These are phyloP conservation scores for Chrysaora quinquecirrha DNA, from an alignment of 30 jellyfish, hydroid and myxozoan genomes.

Conservation along the genomic window DNA sequence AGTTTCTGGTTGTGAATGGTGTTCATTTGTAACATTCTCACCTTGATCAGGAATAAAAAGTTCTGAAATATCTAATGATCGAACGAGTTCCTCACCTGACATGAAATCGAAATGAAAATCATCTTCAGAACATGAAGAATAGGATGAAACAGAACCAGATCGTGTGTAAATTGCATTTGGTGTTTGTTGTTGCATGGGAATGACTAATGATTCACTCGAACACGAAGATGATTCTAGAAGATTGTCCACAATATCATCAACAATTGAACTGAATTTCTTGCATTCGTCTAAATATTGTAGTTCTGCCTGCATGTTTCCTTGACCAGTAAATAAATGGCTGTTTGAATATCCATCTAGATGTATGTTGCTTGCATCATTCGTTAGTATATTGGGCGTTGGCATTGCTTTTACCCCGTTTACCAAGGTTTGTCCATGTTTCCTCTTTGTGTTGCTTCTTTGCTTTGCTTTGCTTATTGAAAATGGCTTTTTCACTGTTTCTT, in stretches of 20 bases:
- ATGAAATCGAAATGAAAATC: slow-evolving; percentile 71
- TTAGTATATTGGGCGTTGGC: not conserved
- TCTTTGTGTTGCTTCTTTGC: slow-evolving; percentile 10
- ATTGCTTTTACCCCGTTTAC: not conserved
- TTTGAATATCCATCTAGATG: not conserved
- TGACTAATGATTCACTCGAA: not conserved
- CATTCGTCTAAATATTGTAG: slow-evolving; percentile 59
- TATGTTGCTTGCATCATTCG: not conserved
- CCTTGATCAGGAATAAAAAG: slow-evolving; percentile 78
- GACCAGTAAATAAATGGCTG: not conserved
- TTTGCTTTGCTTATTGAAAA: slow-evolving; percentile 46
- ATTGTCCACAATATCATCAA: slow-evolving; percentile 77
- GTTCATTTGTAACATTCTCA: not conserved
- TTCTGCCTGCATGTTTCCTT: slow-evolving; percentile 25
- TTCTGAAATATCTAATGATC: slow-evolving; percentile 79
- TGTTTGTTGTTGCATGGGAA: not conserved
- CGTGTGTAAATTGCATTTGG: slow-evolving; percentile 6
- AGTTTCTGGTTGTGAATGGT: slow-evolving; percentile 33
- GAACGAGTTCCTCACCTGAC: slow-evolving; percentile 96
- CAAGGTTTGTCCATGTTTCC: not conserved
- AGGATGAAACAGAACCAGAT: slow-evolving; percentile 66
- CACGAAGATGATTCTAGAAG: slow-evolving; percentile 48
- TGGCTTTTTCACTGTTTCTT: slow-evolving; percentile 30
- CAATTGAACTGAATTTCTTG: slow-evolving; percentile 42
- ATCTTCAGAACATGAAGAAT: slow-evolving; percentile 73